Evolutionary conservation across 2,888 invertebrate genomes (phyloP).

Genomic region (Hyalella azteca): DNA sequence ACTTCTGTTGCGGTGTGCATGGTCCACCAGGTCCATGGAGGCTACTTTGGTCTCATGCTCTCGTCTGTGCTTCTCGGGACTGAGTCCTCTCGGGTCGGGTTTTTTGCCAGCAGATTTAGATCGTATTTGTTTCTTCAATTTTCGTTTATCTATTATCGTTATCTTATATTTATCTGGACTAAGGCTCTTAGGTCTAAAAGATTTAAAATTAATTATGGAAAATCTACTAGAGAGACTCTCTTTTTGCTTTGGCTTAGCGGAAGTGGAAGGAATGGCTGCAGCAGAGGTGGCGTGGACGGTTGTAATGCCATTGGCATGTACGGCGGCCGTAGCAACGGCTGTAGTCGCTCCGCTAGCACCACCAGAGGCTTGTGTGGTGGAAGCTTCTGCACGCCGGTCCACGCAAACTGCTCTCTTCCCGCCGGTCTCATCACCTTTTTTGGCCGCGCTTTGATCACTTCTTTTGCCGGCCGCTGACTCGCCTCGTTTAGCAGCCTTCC

Average conservation of each 20-base stretch:
- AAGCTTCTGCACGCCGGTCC: not conserved
- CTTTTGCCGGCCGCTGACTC: constrained; percentile 44
- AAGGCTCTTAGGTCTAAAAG: constrained; percentile 53
- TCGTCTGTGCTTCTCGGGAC: constrained; percentile 53
- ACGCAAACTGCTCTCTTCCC: not conserved
- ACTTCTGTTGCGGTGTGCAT: constrained; percentile 29
- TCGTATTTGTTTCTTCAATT: constrained; percentile 51
- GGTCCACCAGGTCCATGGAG: not conserved
- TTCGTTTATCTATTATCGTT: constrained; percentile 53
- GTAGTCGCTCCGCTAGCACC: not conserved
- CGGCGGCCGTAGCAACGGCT: constrained; percentile 32
- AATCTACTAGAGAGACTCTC: constrained; percentile 56
- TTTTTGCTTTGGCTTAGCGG: constrained; percentile 45
- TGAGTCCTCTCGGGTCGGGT: constrained; percentile 46
- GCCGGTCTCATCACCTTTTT: constrained; percentile 1
- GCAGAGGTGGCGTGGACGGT: not conserved
- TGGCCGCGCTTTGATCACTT: constrained; percentile 51
- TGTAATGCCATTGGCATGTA: constrained; percentile 18
- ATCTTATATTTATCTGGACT: constrained; percentile 57
- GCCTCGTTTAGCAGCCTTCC: constrained; percentile 46
- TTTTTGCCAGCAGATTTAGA: constrained; percentile 51
- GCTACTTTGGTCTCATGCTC: constrained; percentile 5
- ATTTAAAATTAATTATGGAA: constrained; percentile 57
- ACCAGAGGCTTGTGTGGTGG: constrained; percentile 5
- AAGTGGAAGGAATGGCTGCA: constrained; percentile 29